Evolutionary conservation across 2,888 invertebrate species (phyloP), one percentile per base, ranked within the genome.

Genomic region (Dolichopus griseipennis): DNA sequence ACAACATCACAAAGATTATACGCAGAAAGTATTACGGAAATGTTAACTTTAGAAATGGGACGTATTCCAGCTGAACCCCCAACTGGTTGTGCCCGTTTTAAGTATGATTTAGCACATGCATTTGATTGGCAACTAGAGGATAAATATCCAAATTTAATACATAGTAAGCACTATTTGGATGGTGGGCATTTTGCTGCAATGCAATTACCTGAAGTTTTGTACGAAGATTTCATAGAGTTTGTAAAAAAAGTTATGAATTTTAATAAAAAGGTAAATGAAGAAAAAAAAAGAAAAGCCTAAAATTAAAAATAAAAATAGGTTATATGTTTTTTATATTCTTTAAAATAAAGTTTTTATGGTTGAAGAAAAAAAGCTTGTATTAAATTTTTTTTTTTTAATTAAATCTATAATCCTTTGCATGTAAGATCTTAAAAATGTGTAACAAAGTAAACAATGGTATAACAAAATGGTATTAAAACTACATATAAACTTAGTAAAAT

Each of bases 1-100:
- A 89, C 90, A 0, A 88, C 91, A 0, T 89, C 92, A 0, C 84
- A 87, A 81, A 84, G 94, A 61, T 80, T 92, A 33, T 95, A 93
- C 76, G 80, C 90, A 0, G 93, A 94, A 77, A 77, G 76, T 0
- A 83, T 86, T 22, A 83, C 75, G 52, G 71, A 74, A 1, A 71
- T 78, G 33, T 69, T 74, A 1, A 74, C 68, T 0, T 71, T 81
- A 43, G 75, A 78, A 1, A 70, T 84, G 34, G 83, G 84, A 22
- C 70, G 76, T 2, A 67, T 76, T 0, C 75, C 76, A 4, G 68
- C 77, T 0, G 65, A 68, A 4, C 75, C 77, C 0, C 79, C 79
- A 0, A 75, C 73, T 62, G 79, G 76, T 15, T 79, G 79, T 69
- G 76, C 76, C 2, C 76, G 78, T 34, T 79, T 78, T 68, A 77